phyloP scores from a whole-genome alignment of 2,113 vertebrate genomes.

The Paracanthobrama guichenoti region DNA sequence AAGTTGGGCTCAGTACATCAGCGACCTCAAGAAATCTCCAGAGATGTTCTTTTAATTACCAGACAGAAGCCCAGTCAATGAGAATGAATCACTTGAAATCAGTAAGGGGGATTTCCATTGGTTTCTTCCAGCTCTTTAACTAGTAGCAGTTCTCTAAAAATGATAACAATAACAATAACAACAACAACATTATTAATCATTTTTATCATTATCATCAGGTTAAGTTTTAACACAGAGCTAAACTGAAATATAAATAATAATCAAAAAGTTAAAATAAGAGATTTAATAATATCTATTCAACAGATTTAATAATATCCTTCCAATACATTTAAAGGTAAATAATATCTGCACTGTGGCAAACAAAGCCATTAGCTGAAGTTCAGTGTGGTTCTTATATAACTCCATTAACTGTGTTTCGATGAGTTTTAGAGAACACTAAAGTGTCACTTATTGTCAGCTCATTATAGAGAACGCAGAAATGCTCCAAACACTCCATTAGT shows the following conservation, averaged over 20 bases:
- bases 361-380: not conserved
- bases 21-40: not conserved
- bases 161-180: too few species aligned
- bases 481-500: conserved; percentile 21
- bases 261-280: too few species aligned
- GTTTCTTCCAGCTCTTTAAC: not conserved
- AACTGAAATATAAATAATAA: too few species aligned
- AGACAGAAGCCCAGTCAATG: not conserved
- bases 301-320: too few species aligned
- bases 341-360: not conserved
- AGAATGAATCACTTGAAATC: not conserved
- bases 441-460: conserved; percentile 7
- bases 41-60: not conserved
- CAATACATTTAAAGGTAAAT: not conserved
- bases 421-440: conserved; percentile 5
- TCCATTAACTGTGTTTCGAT: not conserved
- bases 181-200: too few species aligned
- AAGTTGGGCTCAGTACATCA: not conserved
- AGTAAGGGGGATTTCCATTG: not conserved
- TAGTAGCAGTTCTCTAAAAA: not conserved
- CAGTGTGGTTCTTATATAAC: not conserved
- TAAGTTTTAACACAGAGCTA: too few species aligned
- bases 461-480: conserved; percentile 10
- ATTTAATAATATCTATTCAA: too few species aligned
- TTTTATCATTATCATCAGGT: too few species aligned